Percentiles rank a stretch among this genome's conserved stretches.
Conservation (phyloP, 2,797 vertebrate genomes). For the Gymnothorax reevesii region DNA sequence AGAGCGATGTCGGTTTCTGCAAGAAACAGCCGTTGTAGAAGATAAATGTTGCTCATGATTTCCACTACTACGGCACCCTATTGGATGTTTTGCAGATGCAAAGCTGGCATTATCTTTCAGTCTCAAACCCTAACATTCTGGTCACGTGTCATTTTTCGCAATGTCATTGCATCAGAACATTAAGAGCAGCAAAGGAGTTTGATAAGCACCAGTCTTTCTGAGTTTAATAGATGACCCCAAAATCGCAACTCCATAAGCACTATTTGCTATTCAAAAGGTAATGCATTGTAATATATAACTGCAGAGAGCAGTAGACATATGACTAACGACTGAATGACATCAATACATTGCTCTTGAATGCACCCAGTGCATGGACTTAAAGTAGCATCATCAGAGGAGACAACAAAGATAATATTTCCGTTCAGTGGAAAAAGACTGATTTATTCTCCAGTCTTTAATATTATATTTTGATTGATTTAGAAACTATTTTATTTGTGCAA, state of each 20-base stretch:
- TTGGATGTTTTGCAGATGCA: constrained; percentile 35
- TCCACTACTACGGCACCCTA: background rate
- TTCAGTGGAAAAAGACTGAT: background rate
- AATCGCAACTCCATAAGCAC: constrained; percentile 15
- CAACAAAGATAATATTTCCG: background rate
- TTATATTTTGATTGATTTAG: constrained; percentile 1
- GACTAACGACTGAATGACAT: background rate
- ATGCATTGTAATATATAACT: background rate
- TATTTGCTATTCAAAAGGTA: constrained; percentile 24
- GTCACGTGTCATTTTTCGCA: constrained; percentile 18
- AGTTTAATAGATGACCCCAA: background rate
- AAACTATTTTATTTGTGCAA: background rate
- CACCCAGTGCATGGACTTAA: background rate
- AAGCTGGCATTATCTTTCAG: constrained; percentile 36
- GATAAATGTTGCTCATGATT: no score
- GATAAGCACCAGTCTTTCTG: constrained; percentile 32
- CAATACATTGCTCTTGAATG: background rate
- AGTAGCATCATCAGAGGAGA: background rate
- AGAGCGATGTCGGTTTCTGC: no score
- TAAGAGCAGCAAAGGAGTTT: constrained; percentile 34
- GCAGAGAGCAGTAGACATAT: background rate
- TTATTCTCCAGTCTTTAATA: background rate
- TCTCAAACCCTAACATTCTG: background rate
- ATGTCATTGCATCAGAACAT: constrained; percentile 35
- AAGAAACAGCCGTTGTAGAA: no score